Evolutionary conservation across 2,888 invertebrate genomes (phyloP), one percentile per base, ranked within the genome.

Genomic region (Campopleginae sp.): DNA sequence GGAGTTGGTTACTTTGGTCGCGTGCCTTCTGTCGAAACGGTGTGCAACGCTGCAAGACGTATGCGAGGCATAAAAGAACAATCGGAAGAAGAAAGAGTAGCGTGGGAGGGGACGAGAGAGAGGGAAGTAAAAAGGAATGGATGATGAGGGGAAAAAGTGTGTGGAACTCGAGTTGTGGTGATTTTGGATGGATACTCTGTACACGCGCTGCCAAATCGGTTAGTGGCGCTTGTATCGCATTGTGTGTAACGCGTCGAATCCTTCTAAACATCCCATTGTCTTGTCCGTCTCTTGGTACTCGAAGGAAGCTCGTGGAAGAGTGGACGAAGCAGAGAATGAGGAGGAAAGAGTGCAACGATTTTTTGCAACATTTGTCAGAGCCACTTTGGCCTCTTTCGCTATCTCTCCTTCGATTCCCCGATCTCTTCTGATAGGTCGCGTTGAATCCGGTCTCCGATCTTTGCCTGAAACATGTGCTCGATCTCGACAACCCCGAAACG

Each of bases 181-280:
- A 48, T 48, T 48, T 10, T 23, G 51, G 51, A 80, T 80, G 61
- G 61, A 74, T 38, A 68, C 44, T 58, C 68, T 46, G 71, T 63
- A 70, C 83, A 77, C 75, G 74, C 76, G 76, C 46, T 77, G 27
- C 65, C 68, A 61, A 54, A 54, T 23, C 71, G 44, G 68, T n/a
- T 33, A 71, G 44, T 48, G 80, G 80, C 83, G 83, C 74, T 80
- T 86, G 82, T 85, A 79, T 76, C 27, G 65, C 44, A 87, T 89
- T 89, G 91, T 90, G 91, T 89, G 91, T 90, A 85, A 89, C 89
- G 88, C 82, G 88, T 88, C 89, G 89, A 27, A 89, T 89, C 90
- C 86, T 82, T 91, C 91, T 93, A 93, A 93, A 93, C 92, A 92
- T 92, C 93, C 93, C 92, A 93, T 92, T 93, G 93, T 93, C 93